These are phyloP conservation scores for sheep (Ovis aries) DNA, from an alignment of 2,113 vertebrate genomes.

Conservation along the genomic window DNA sequence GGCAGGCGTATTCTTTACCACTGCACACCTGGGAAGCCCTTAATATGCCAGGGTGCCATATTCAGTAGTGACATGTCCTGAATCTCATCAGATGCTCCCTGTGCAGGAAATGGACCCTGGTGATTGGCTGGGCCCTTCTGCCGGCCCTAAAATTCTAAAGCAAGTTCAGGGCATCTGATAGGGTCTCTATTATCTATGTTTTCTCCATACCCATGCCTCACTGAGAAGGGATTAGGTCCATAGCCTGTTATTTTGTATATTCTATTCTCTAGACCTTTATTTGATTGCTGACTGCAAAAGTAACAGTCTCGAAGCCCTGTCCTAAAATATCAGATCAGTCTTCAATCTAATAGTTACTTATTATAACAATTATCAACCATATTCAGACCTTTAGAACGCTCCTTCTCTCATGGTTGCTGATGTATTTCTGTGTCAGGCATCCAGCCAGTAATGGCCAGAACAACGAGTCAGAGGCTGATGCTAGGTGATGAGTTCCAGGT, in stretches of 20 bases:
- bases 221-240: background rate
- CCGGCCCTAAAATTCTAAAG: background rate
- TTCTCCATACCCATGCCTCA: background rate
- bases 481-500: background rate
- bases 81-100: background rate
- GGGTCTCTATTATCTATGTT: background rate
- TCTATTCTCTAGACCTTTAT: background rate
- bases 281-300: background rate
- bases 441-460: background rate
- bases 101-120: no score
- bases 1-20: background rate
- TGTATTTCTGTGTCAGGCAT: background rate
- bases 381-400: background rate
- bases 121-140: background rate
- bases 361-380: background rate
- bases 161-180: background rate
- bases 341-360: background rate
- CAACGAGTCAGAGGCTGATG: background rate
- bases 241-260: background rate
- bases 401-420: background rate
- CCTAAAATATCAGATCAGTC: background rate
- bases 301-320: background rate
- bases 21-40: background rate
- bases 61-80: background rate
- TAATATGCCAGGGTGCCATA: background rate